Base-by-base conservation (phyloP, 2,113 vertebrate species). In the Fregetta grallaria region DNA sequence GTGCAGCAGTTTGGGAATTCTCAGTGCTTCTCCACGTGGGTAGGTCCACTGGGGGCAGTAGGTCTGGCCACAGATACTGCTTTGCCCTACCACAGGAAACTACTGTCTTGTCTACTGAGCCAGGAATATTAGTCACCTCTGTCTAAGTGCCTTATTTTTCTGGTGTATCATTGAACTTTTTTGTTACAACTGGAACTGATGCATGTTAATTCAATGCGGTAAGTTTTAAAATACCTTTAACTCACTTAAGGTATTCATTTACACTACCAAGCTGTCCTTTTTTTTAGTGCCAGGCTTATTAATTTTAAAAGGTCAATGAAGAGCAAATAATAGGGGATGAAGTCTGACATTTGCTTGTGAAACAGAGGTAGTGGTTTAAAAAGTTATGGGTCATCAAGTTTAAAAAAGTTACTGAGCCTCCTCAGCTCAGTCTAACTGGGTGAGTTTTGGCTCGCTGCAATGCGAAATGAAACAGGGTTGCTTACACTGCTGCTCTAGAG, bases 321-420 rank as follows among this genome's bases (percentile, higher is more conserved):
- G 82, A 92, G 29, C 86, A 95, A 95, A 94, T 93, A 80, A 88
- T 72, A 79, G 49, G 36, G 71, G 71, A 90, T 94, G 50, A 94
- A 94, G 70, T 61, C 70, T 95, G 94, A 92, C 62, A 86, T 93
- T 95, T 95, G 71, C 91, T 73, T 96, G 63, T 86, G 71, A 87
- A 96, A 81, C 65, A 71, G 82, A 88, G 32, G 42, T 75, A 61
- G 44, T 56, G 62, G 47, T 93, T 96, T 44, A 72, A 90, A 91
- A 91, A 94, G 73, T 81, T 90, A 47, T 0, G 2, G 61, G 70
- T 96, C 88, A 55, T 90, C 56, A 42, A 10, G 11, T 42, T 42
- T 42, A 42, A 42, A 42, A 44, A 44, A n/a, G 44, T 45, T 45
- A 18, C 44, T 45, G 16, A 45, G 44, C 56, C 13, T 82, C 44